These are phyloP conservation scores for Xiphophorus hellerii DNA, from an alignment of 2,113 vertebrate genomes.

Conservation along the genomic window DNA sequence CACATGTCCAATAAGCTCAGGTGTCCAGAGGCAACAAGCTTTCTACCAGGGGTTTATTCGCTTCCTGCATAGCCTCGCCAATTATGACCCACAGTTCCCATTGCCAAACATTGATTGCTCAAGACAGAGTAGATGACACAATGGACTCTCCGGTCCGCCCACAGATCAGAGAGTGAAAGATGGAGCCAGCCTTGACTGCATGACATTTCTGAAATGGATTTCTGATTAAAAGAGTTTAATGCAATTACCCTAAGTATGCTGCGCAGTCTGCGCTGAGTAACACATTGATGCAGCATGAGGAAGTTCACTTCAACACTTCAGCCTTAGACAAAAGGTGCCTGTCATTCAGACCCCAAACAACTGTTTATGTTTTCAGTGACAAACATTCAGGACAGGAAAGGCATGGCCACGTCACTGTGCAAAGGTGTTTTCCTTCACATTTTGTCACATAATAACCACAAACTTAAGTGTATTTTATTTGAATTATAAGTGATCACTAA, in stretches of 20 bases:
- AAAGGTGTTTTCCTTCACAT: background rate
- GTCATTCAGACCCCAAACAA: background rate
- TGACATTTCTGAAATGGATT: slow-evolving; percentile 73
- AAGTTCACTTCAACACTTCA: slow-evolving; percentile 25
- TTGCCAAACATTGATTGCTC: slow-evolving; percentile 67
- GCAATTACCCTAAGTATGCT: slow-evolving; percentile 72
- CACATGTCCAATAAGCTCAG: slow-evolving; percentile 16
- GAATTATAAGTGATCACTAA: background rate
- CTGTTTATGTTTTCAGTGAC: background rate
- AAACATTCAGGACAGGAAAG: background rate
- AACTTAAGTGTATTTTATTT: background rate
- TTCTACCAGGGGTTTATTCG: slow-evolving; percentile 21
- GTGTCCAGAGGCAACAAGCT: slow-evolving; percentile 18
- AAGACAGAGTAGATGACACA: slow-evolving; percentile 59
- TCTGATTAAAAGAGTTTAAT: slow-evolving; percentile 73
- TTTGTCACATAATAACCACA: background rate
- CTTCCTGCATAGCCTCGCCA: slow-evolving; percentile 45
- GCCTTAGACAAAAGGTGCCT: slow-evolving; percentile 14
- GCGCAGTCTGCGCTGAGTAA: slow-evolving; percentile 46
- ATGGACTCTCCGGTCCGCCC: slow-evolving; percentile 25
- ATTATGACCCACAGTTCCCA: slow-evolving; percentile 50
- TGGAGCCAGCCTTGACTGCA: slow-evolving; percentile 42
- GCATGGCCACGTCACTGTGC: background rate
- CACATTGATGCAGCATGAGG: slow-evolving; percentile 50
- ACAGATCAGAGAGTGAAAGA: slow-evolving; percentile 36